Evolutionary conservation across 2,797 vertebrate species (phyloP), one percentile per base, ranked within the genome.

Genomic region (Aeoliscus strigatus): DNA sequence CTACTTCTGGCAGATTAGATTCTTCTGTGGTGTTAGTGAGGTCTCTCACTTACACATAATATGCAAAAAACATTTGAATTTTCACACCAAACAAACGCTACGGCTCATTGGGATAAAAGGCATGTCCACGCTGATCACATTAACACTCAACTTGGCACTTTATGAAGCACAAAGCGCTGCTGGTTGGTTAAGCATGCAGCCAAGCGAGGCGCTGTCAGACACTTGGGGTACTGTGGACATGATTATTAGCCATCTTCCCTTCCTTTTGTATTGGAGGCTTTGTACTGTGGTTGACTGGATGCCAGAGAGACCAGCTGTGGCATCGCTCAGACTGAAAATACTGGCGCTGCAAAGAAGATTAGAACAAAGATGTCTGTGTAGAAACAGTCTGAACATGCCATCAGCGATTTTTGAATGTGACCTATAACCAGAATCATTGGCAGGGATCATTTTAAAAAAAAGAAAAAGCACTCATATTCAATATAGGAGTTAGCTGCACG

Each of bases 111-210:
- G 17, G 2, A 16, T 2, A 28, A 13, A 21, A 26, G 28, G 1
- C 16, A 27, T 5, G 31, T 21, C 39, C 23, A 42, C 31, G 27
- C 26, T 39, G 33, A 39, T 49, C 36, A 46, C 23, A 16, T 37
- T n/a, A 48, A 24, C 27, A 27, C 12, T 26, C 32, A 60, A 51
- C 77, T 77, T 52, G 48, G 39, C 45, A 9, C 24, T 25, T 27
- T 43, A 17, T 32, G 50, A 59, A 51, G 32, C 31, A 17, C 39
- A 43, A 25, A 39, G n/a, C n/a, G n/a, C n/a, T n/a, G 25, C 27
- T 41, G 61, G 56, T 64, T 58, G 55, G 51, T 75, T 68, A 65
- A 49, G 13, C 49, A 38, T 24, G 56, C 54, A 64, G 37, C 41
- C 36, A 47, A 67, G 61, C 35, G 15, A 54, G 66, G 59, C 51